Percentiles rank a stretch among this genome's conserved stretches.
Evolutionary conservation across 2,113 vertebrate genomes (phyloP).

Genomic region (Clarias macrocephalus): DNA sequence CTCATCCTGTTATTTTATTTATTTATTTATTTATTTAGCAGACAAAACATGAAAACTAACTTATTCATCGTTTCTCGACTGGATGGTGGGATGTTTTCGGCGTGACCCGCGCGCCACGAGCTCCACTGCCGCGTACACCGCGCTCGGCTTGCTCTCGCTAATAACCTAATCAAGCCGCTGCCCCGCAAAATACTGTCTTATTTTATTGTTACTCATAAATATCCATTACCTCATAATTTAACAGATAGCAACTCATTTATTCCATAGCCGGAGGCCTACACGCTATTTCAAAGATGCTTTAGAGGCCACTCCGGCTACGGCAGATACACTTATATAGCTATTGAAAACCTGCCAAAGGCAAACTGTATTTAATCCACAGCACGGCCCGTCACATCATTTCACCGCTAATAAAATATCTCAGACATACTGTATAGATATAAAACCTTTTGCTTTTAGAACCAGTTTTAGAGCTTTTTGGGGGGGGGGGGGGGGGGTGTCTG

Average conservation of each 20-base stretch:
- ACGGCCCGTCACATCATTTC: background rate
- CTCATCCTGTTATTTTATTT: background rate
- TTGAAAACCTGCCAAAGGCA: conserved; percentile 16
- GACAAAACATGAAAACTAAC: background rate
- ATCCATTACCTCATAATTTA: conserved; percentile 41
- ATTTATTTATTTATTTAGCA: background rate
- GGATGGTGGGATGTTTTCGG: background rate
- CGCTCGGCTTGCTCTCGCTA: conserved; percentile 6
- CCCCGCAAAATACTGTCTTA: conserved; percentile 29
- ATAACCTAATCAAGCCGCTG: conserved; percentile 33
- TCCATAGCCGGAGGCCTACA: conserved; percentile 25
- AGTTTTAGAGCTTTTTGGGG: too few species aligned
- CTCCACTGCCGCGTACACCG: background rate
- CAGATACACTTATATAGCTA: conserved; percentile 16
- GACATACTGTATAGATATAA: background rate
- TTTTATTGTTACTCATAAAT: conserved; percentile 44
- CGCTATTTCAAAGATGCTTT: conserved; percentile 23
- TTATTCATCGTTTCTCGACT: background rate
- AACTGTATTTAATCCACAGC: conserved; percentile 5
- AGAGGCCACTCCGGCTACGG: background rate
- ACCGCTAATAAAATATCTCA: background rate
- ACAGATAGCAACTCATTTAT: conserved; percentile 35
- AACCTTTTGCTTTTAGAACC: background rate
- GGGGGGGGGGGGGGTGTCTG: background rate
- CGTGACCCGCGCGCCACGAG: background rate